phyloP scores from a whole-genome alignment of 2,888 invertebrate species.

The Lasioglossum zephyrum region DNA sequence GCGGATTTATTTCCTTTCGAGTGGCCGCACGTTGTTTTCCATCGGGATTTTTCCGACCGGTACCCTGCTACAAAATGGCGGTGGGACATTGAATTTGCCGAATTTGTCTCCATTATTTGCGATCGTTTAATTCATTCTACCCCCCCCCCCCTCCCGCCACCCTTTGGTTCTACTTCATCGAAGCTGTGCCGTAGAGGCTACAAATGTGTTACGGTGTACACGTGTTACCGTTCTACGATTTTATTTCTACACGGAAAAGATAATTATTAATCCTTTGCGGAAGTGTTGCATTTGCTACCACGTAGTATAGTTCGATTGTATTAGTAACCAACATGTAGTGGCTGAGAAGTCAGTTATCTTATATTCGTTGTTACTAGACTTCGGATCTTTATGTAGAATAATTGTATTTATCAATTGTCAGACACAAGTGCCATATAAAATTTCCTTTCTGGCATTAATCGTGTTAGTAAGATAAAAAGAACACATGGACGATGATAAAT shows the following conservation, averaged over 20 bases:
- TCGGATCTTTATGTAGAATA: no score
- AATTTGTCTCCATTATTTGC: background rate
- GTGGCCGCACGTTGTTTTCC: slow-evolving; percentile 6
- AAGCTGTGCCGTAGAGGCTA: background rate
- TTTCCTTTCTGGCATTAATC: no score
- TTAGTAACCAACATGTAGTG: background rate
- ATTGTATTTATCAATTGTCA: no score
- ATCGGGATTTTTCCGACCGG: background rate
- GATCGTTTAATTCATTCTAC: background rate
- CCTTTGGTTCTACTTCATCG: background rate
- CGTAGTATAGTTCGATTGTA: background rate
- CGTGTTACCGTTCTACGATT: background rate
- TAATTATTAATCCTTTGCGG: background rate
- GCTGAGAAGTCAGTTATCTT: background rate
- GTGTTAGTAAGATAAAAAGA: no score
- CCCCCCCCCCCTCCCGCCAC: accelerated
- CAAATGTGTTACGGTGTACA: background rate
- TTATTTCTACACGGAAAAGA: background rate
- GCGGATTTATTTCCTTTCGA: slow-evolving; percentile 45
- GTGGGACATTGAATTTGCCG: background rate
- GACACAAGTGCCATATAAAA: no score
- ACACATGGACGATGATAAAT: no score
- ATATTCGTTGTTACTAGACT: background rate
- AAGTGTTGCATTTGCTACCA: background rate
- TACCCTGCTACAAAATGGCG: background rate